Evolutionary conservation across 2,113 vertebrate genomes (phyloP).

Genomic region (Amazona vittata): DNA sequence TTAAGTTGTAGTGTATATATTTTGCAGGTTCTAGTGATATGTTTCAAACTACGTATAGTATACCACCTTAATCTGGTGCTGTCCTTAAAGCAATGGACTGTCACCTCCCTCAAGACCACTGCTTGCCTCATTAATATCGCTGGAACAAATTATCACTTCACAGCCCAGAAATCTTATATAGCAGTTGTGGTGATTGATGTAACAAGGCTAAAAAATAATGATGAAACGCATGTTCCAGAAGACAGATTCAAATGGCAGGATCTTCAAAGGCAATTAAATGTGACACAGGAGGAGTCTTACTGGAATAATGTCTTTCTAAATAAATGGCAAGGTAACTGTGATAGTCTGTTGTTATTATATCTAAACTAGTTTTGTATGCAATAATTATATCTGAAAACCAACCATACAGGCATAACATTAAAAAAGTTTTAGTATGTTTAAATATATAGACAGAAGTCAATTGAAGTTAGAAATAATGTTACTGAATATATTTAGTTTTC

Average conservation of each 20-base stretch:
- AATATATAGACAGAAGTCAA: background rate
- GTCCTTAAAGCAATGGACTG: slow-evolving; percentile 73
- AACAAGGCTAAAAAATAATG: slow-evolving; percentile 84
- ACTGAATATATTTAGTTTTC: background rate
- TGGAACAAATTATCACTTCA: slow-evolving; percentile 85
- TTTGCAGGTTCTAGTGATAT: slow-evolving; percentile 21
- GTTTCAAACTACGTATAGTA: slow-evolving; percentile 14
- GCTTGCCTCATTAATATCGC: slow-evolving; percentile 82
- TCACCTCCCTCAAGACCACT: slow-evolving; percentile 79
- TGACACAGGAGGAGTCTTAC: slow-evolving; percentile 72
- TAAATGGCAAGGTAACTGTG: slow-evolving; percentile 65
- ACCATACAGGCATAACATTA: slow-evolving; percentile 11
- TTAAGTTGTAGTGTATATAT: background rate
- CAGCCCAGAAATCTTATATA: slow-evolving; percentile 80
- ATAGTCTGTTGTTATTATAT: slow-evolving; percentile 58
- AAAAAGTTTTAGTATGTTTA: background rate
- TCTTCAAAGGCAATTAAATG: slow-evolving; percentile 84
- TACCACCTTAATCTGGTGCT: slow-evolving; percentile 71
- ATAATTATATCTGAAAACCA: slow-evolving; percentile 62
- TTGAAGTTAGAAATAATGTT: background rate
- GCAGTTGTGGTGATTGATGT: slow-evolving; percentile 82
- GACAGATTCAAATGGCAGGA: slow-evolving; percentile 77
- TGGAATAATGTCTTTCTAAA: slow-evolving; percentile 74
- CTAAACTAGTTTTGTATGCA: slow-evolving; percentile 52
- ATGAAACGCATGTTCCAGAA: slow-evolving; percentile 80